These are phyloP conservation scores for Diadegma fenestrale DNA, from an alignment of 2,888 invertebrate genomes.

Conservation along the genomic window DNA sequence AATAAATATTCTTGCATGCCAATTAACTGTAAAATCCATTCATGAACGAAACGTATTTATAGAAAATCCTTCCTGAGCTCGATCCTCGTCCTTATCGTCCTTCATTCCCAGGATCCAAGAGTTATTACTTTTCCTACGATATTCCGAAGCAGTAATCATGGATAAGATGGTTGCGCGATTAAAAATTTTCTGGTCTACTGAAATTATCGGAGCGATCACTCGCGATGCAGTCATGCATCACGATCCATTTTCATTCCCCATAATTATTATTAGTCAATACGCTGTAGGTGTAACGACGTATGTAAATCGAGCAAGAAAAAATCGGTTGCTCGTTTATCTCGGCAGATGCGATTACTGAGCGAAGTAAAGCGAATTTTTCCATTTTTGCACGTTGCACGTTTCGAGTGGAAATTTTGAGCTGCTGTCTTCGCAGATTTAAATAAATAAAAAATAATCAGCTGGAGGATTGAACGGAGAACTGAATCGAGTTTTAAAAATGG, in stretches of 20 bases:
- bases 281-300: conserved; percentile 3
- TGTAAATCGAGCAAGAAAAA: neutral
- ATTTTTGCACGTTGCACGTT: neutral
- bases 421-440: neutral
- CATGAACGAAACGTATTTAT: neutral
- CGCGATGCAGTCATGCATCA: conserved; percentile 36
- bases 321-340: conserved; percentile 8
- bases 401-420: neutral
- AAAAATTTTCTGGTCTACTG: neutral
- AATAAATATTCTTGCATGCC: neutral
- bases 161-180: conserved; percentile 6
- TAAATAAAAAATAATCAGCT: no score
- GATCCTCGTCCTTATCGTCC: neutral
- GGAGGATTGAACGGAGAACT: no score
- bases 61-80: neutral
- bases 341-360: conserved; percentile 6
- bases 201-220: conserved; percentile 24
- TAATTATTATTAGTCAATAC: conserved; percentile 19
- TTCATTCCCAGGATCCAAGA: neutral
- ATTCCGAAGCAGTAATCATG: conserved; percentile 3
- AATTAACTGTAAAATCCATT: neutral
- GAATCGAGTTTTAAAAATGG: no score
- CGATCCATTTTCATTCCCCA: conserved; percentile 31
- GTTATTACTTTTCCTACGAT: neutral
- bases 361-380: neutral